These are phyloP conservation scores for Reticulitermes lucifugus DNA, from an alignment of 2,888 invertebrate genomes.

Conservation along the genomic window DNA sequence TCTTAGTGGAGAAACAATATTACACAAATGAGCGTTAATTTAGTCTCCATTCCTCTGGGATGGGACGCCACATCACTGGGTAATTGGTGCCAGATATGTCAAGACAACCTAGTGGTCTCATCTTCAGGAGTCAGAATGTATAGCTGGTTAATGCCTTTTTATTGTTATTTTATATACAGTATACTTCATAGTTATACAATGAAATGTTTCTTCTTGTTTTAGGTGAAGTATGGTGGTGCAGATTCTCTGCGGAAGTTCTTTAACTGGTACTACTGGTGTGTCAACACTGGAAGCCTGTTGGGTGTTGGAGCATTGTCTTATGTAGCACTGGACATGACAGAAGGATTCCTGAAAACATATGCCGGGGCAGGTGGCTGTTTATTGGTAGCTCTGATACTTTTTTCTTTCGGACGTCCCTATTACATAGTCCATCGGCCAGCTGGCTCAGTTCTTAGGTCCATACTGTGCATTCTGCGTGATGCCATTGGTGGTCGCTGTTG, in stretches of 20 bases:
- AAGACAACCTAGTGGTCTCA: too few species aligned
- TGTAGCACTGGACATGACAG: constrained; percentile 61
- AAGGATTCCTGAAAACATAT: constrained; percentile 62
- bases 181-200: neutral
- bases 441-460: constrained; percentile 62
- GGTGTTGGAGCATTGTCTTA: constrained; percentile 62
- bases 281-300: constrained; percentile 64
- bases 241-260: constrained; percentile 62
- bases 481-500: constrained; percentile 55
- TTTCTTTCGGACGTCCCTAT: constrained; percentile 59
- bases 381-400: constrained; percentile 59
- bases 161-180: neutral
- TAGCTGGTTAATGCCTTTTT: neutral
- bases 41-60: too few species aligned
- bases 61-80: too few species aligned
- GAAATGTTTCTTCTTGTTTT: neutral
- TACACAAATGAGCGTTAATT: too few species aligned
- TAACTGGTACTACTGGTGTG: constrained; percentile 66
- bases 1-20: too few species aligned
- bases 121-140: too few species aligned
- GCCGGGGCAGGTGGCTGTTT: constrained; percentile 60
- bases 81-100: too few species aligned
- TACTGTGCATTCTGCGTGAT: constrained; percentile 61
- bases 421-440: constrained; percentile 60
- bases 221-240: constrained; percentile 56